Evolutionary conservation across 2,113 vertebrate species (phyloP), one percentile per base, ranked within the genome.

Genomic region (Accipiter virgatus): DNA sequence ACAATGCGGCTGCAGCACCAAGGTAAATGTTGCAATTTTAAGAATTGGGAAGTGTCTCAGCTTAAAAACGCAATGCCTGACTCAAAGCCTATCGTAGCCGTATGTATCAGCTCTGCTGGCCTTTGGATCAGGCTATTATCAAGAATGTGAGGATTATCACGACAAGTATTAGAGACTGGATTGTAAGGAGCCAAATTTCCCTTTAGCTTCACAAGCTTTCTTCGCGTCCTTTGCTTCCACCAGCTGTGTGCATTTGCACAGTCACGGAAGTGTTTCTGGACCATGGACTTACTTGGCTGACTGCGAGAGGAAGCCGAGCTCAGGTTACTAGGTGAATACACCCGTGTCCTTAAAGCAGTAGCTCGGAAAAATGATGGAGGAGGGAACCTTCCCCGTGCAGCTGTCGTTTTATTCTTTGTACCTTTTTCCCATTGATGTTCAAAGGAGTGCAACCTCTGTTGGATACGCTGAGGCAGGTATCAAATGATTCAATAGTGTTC

Each of bases 361-460:
- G 58, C 78, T 87, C 6, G 0, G 70, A 58, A 82, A 95, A 95
- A 96, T 72, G 81, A 93, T 45, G 89, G 91, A 93, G 95, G 93
- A 96, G 87, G 89, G 66, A 94, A 88, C 71, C 53, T 89, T 95
- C 66, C 58, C 58, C 8, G 16, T 27, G 70, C 62, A 56, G 89
- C 50, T 77, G 58, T 90, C 38, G 0, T 91, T 96, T 95, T 50
- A 63, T 83, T 90, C 91, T 95, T 92, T 96, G 72, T 95, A 27
- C 68, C 56, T 89, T 65, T 80, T 61, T 43, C 48, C 73, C 91
- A 85, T 18, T 97, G 94, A 94, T 89, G 83, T 92, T 96, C 85
- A 93, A 96, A 97, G 90, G 72, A 86, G 42, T 21, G 45, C 85
- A 95, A 5, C 74, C 74, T 73, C 85, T 90, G 10, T 73, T 26